phyloP scores from a whole-genome alignment of 2,113 vertebrate genomes.

The Pagrus major region DNA sequence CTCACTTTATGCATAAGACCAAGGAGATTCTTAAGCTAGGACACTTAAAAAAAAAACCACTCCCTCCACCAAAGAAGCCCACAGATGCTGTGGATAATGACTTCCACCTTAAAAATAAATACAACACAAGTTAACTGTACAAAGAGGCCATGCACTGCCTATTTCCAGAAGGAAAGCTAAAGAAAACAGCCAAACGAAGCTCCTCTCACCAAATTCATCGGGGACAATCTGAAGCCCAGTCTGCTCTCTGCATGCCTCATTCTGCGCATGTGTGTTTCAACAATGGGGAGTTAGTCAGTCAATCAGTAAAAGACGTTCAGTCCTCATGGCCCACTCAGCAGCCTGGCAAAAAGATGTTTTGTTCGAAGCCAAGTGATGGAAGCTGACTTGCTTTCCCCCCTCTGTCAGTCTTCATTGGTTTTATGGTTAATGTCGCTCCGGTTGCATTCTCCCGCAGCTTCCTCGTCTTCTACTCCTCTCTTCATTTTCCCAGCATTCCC shows the following conservation, averaged over 20 bases:
- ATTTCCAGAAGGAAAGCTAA: not conserved
- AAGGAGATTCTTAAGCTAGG: not conserved
- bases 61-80: not conserved
- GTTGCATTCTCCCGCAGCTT: slow-evolving; percentile 20
- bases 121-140: not conserved
- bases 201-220: slow-evolving; percentile 19
- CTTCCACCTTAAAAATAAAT: slow-evolving; percentile 10
- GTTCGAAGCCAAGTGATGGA: slow-evolving; percentile 26
- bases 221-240: slow-evolving; percentile 10
- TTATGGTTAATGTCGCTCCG: slow-evolving; percentile 32
- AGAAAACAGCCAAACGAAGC: slow-evolving; percentile 24
- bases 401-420: slow-evolving; percentile 49
- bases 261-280: slow-evolving; percentile 18
- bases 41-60: not conserved
- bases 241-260: slow-evolving; percentile 1
- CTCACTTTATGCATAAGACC: not conserved
- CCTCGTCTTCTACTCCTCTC: not conserved
- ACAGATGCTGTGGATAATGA: slow-evolving; percentile 3
- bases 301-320: slow-evolving; percentile 18
- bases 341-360: slow-evolving; percentile 44
- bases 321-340: slow-evolving; percentile 21
- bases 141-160: not conserved
- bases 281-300: slow-evolving; percentile 16
- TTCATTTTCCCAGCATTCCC: not conserved
- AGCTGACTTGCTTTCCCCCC: slow-evolving; percentile 17